Conservation (phyloP, 2,888 invertebrate species). For the Euzetes globulus region DNA sequence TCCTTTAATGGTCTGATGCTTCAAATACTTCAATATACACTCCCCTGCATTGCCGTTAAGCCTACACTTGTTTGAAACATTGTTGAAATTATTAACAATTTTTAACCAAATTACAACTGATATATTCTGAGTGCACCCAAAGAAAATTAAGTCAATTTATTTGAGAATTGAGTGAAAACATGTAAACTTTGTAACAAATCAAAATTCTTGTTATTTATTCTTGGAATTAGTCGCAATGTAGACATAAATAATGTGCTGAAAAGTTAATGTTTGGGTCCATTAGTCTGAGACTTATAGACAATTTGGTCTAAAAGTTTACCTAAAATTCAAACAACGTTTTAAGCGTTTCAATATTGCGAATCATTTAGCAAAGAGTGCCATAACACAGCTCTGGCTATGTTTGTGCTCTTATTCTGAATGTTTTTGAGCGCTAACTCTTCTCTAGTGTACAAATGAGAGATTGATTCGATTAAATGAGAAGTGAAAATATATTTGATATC, state of each 20-base stretch:
- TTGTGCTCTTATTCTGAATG: not conserved
- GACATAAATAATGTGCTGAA: not conserved
- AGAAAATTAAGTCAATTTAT: too few relatives aligned
- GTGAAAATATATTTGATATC: constrained; percentile 24
- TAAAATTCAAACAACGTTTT: not conserved
- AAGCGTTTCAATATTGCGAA: constrained; percentile 14
- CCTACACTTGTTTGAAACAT: too few relatives aligned
- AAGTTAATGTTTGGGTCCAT: not conserved
- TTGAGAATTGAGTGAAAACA: too few relatives aligned
- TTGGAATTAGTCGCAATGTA: not conserved
- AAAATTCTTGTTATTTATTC: too few relatives aligned
- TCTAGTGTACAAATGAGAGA: constrained; percentile 18
- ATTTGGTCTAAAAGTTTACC: not conserved
- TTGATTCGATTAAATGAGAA: constrained; percentile 26
- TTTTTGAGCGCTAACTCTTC: not conserved
- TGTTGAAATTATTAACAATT: too few relatives aligned
- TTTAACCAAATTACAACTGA: too few relatives aligned
- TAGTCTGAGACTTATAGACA: constrained; percentile 7
- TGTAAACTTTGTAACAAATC: too few relatives aligned
- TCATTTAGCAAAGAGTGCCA: not conserved
- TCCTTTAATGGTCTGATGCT: too few relatives aligned
- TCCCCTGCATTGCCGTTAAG: too few relatives aligned
- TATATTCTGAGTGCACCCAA: too few relatives aligned
- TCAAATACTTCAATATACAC: too few relatives aligned
- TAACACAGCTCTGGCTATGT: not conserved